Evolutionary conservation across 2,888 invertebrate genomes (phyloP), one percentile per base, ranked within the genome.

Genomic region (Kuschelorhynchus macadamiae): DNA sequence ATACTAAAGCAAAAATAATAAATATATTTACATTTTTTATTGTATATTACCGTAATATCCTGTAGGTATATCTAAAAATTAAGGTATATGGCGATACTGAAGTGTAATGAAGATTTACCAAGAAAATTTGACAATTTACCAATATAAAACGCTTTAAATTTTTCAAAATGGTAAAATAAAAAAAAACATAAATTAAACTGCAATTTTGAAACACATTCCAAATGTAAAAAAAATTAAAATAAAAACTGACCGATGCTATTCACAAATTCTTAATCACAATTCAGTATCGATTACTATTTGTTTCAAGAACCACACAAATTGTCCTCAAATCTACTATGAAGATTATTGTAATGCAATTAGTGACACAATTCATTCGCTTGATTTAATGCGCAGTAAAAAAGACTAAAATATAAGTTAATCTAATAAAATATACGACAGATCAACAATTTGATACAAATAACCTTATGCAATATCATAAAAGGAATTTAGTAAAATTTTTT

Each of bases 1-100:
- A 18, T 39, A 67, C 52, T 32, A 12, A 2, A 42, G 57, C 68
- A 72, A 67, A 65, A 71, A 71, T 70, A 71, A 66, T 70, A 73
- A 68, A 70, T 71, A 70, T 71, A 67, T 63, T 14, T 49, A 60
- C 52, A 64, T 20, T 42, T 46, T n/a, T 59, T 62, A 55, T 50
- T 53, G 52, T 57, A 62, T 33, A 18, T 57, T 57, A 32, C 18
- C 32, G 12, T 30, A 56, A 32, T 55, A 55, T 55, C 41, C 30
- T 42, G 42, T 55, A 42, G 39, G 12, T 39, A 52, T 5, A 36
- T 50, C n/a, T 60, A 61, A 18, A 30, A 30, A 69, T 59, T 53
- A 39, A 65, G 41, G 7, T 25, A 25, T 25, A 5, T 25, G 25
- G 7, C 25, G 25, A 25, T 25, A 52, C 57, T 16, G 46, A 46